phyloP scores from a whole-genome alignment of 2,888 invertebrate genomes.

The Lypha dubia region DNA sequence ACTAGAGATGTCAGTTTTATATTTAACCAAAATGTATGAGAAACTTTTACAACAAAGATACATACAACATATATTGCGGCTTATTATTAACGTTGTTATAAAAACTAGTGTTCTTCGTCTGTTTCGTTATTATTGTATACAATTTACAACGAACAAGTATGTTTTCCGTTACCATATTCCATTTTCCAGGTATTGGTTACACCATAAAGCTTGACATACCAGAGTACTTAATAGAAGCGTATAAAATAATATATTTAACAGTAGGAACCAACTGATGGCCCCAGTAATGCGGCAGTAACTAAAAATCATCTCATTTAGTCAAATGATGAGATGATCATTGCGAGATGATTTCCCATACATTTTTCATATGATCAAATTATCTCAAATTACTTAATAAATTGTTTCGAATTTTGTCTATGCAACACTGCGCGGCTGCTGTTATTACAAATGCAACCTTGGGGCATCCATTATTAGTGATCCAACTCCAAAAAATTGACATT shows the following conservation, averaged over 20 bases:
- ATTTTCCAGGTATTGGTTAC: neutral
- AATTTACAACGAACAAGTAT: constrained; percentile 7
- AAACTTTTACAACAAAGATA: constrained; percentile 32
- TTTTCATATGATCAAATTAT: too few species aligned
- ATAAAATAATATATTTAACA: constrained; percentile 17
- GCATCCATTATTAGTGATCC: too few species aligned
- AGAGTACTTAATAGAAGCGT: constrained; percentile 27
- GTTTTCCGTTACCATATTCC: neutral
- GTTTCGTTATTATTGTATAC: constrained; percentile 18
- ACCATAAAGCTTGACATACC: constrained; percentile 15
- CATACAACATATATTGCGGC: constrained; percentile 52
- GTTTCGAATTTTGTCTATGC: too few species aligned
- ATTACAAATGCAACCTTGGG: too few species aligned
- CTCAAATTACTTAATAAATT: too few species aligned
- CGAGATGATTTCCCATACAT: too few species aligned
- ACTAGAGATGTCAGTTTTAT: constrained; percentile 23
- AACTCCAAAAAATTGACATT: too few species aligned
- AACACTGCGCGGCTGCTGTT: too few species aligned
- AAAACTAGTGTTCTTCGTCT: constrained; percentile 14
- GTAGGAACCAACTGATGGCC: neutral
- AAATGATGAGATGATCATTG: too few species aligned
- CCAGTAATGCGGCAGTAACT: neutral
- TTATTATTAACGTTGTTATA: constrained; percentile 53
- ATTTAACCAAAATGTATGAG: constrained; percentile 40
- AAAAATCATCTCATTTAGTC: too few species aligned